These are phyloP conservation scores for Catagonus wagneri DNA, from an alignment of 2,113 vertebrate species.

Conservation along the genomic window DNA sequence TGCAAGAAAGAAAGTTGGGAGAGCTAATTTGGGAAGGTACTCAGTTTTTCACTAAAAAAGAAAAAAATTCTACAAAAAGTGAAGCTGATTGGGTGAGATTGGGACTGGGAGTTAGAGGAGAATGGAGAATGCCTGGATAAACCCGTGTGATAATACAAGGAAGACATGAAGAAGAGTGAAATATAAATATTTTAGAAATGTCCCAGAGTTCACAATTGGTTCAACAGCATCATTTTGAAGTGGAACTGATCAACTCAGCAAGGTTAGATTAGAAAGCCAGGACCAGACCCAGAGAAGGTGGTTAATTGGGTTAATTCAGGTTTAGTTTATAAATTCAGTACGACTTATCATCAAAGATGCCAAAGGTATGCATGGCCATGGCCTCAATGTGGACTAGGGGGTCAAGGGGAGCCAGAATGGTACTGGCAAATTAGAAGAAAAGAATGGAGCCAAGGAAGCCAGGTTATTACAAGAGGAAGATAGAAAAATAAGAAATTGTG, in stretches of 20 bases:
- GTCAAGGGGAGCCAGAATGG: background rate
- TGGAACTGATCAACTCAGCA: background rate
- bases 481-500: background rate
- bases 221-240: background rate
- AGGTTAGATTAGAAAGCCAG: background rate
- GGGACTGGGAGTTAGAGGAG: background rate
- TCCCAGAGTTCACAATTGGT: background rate
- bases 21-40: background rate
- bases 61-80: background rate
- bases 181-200: background rate
- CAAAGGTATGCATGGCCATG: background rate
- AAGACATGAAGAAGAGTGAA: background rate
- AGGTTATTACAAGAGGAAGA: background rate
- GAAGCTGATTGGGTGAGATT: background rate
- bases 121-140: background rate
- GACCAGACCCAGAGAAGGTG: background rate
- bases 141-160: background rate
- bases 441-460: background rate
- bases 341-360: background rate
- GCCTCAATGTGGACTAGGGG: no score
- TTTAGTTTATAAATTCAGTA: background rate
- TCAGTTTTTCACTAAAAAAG: background rate
- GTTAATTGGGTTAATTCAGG: background rate
- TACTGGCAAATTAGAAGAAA: background rate
- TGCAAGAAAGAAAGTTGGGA: background rate